Conservation (phyloP, 2,113 vertebrate genomes). For the Mesocricetus auratus region DNA sequence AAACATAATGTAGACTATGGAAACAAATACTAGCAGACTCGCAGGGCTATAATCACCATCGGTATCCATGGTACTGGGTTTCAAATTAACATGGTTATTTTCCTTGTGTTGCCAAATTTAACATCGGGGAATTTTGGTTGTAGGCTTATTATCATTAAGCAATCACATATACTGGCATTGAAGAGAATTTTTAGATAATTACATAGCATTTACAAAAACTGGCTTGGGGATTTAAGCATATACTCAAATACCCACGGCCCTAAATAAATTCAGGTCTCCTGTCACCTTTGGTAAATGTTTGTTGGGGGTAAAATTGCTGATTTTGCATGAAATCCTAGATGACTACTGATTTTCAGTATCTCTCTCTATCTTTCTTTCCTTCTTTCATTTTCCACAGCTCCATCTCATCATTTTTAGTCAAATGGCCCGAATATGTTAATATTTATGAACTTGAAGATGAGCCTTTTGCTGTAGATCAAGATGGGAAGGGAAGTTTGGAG, state of each 20-base stretch:
- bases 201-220: slow-evolving; percentile 12
- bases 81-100: slow-evolving; percentile 65
- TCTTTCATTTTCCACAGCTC: not conserved
- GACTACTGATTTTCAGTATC: not conserved
- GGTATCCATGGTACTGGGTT: slow-evolving; percentile 28
- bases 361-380: not conserved
- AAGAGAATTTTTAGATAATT: slow-evolving; percentile 49
- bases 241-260: not conserved
- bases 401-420: not conserved
- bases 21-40: slow-evolving; percentile 56
- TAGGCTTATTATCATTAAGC: not conserved
- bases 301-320: not conserved
- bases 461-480: not conserved
- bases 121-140: slow-evolving; percentile 44
- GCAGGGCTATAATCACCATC: slow-evolving; percentile 21
- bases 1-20: slow-evolving; percentile 11
- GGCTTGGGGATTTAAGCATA: not conserved
- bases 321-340: not conserved
- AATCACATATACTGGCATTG: not conserved
- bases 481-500: not conserved
- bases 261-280: not conserved
- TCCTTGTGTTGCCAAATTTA: slow-evolving; percentile 61
- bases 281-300: not conserved
- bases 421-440: slow-evolving; percentile 6
- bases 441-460: not conserved